Evolutionary conservation across 1,140 invertebrate species (phyloP), one percentile per base, ranked within the genome.

Genomic region (Physella acuta): DNA sequence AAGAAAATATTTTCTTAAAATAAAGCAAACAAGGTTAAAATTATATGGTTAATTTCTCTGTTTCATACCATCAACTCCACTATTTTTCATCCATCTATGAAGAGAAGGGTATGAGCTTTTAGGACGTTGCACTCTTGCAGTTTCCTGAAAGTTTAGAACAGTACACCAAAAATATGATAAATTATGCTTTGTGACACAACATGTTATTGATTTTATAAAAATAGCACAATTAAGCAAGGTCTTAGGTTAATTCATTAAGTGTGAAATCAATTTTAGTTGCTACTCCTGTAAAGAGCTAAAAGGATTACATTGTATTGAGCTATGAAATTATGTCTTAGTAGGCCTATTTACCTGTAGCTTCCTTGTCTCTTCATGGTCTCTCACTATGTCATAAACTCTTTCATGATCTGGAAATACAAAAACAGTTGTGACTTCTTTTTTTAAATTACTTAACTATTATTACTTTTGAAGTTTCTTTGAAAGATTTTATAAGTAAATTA

Each of bases 41-140:
- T 44, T 11, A 11, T 44, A 44, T 44, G 39, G 20, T 44, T 8
- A 8, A 44, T 20, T 44, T 44, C 20, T 8, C 20, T 44, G 8
- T 20, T 44, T 8, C 36, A 34, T 28, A 56, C 64, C 64, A 56
- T 56, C 52, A 67, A 39, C 34, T 16, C 64, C 64, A 56, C 51
- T 26, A 0, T 36, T 3, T 56, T 26, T 55, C 64, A 67, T 67
- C 64, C 64, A 67, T 37, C 64, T 67, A n/a, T 67, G 34, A 20
- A 67, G 49, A 28, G 64, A 67, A 52, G 64, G 64, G 30, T 36
- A 39, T 3, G 34, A 51, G 37, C 30, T 67, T 31, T 67, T 67
- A 26, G 52, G 34, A 28, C 64, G 33, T 0, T 2, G 0, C 26
- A 37, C 34, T 30, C 2, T n/a, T 11, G 36, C 24, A 16, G 36